Conservation (phyloP, 2,888 invertebrate species). For the Tenthredo distinguenda region DNA sequence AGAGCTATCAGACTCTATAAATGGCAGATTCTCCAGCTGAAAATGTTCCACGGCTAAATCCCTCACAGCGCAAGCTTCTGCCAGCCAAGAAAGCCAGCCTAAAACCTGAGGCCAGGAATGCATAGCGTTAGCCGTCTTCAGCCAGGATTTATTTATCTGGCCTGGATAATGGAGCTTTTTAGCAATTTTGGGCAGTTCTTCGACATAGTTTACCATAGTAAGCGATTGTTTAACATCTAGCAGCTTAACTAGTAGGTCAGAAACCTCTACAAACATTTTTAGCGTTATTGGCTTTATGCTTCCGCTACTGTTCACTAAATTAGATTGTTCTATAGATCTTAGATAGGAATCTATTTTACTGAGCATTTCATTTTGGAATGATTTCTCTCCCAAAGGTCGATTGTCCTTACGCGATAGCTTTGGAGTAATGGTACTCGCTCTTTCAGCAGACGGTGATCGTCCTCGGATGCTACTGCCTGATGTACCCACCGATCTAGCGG, state of each 20-base stretch:
- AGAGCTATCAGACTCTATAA: conserved; percentile 60
- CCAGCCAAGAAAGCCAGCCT: conserved; percentile 80
- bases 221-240: conserved; percentile 67
- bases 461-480: conserved; percentile 57
- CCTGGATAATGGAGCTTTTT: conserved; percentile 81
- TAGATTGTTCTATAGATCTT: conserved; percentile 59
- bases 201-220: conserved; percentile 70
- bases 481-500: conserved; percentile 49
- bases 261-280: conserved; percentile 71
- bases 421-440: conserved; percentile 63
- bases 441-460: conserved; percentile 71
- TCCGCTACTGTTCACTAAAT: conserved; percentile 68
- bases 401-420: conserved; percentile 70
- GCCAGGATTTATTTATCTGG: conserved; percentile 81
- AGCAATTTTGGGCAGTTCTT: conserved; percentile 79
- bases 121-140: conserved; percentile 81
- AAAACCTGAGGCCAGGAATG: conserved; percentile 82
- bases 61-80: conserved; percentile 78
- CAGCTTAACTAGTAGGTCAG: conserved; percentile 65
- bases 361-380: conserved; percentile 70
- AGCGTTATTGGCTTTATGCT: conserved; percentile 71
- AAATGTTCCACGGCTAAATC: conserved; percentile 69
- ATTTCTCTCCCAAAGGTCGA: conserved; percentile 70
- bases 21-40: conserved; percentile 68
- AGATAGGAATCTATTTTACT: conserved; percentile 71